Percentiles rank a stretch among this genome's conserved stretches.
Conservation (phyloP, 2,113 vertebrate genomes). For the Paramisgurnus dabryanus region DNA sequence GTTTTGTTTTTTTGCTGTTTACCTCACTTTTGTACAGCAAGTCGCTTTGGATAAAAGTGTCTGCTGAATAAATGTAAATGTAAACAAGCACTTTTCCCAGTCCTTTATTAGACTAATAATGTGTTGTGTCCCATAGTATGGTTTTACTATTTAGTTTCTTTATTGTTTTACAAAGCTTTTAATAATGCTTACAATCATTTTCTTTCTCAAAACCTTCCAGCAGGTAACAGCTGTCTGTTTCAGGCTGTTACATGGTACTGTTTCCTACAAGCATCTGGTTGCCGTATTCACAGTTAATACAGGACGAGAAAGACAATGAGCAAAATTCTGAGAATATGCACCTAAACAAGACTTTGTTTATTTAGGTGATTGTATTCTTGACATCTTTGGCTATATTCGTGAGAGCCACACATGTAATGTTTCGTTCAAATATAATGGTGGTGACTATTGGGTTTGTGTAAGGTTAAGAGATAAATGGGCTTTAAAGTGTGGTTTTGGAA, state of each 20-base stretch:
- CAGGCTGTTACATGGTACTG: neutral
- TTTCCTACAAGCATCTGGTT: neutral
- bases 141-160: slow-evolving; percentile 1
- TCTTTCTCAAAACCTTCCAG: neutral
- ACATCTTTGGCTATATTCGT: neutral
- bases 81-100: too few relatives aligned
- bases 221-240: neutral
- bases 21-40: too few relatives aligned
- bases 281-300: neutral
- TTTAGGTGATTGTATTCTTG: slow-evolving; percentile 14
- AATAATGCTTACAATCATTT: neutral
- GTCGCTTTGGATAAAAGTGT: too few relatives aligned
- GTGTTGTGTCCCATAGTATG: neutral
- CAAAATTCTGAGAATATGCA: slow-evolving; percentile 23
- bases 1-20: too few relatives aligned
- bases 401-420: too few relatives aligned
- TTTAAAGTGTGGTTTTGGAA: neutral
- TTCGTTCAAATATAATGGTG: too few relatives aligned
- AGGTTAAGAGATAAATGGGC: too few relatives aligned
- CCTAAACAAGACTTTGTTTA: neutral
- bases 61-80: too few relatives aligned
- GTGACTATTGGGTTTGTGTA: too few relatives aligned
- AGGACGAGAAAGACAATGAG: neutral
- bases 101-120: too few relatives aligned
- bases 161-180: slow-evolving; percentile 1